Base-by-base conservation (phyloP, 2,888 invertebrate species). In the Priocnemis perturbator region DNA sequence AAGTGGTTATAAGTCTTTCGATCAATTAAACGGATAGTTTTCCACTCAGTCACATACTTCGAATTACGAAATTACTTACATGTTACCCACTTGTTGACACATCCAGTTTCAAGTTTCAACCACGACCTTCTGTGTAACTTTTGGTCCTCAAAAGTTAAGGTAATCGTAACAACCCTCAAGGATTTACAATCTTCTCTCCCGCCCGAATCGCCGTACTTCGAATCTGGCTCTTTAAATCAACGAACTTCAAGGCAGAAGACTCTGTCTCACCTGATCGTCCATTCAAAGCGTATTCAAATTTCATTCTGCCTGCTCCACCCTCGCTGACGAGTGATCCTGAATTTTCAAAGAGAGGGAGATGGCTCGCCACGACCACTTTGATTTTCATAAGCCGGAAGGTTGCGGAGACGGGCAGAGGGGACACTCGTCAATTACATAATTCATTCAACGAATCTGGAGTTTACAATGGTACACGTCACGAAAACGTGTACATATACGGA, bases 211-310 rank as follows among this genome's bases (percentile, higher is more conserved):
- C 11, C 11, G 37, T 37, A 37, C 37, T 11, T 37, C 37, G 7
- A 37, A 9, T 11, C 37, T 11, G 48, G 53, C 17, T 60, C 65
- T 59, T 65, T 70, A 61, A 57, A 71, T 70, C 66, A 66, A 59
- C 60, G 26, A 64, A 65, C 74, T 74, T 69, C 64, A 47, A 53
- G 26, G 17, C 47, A 20, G 20, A 45, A n/a, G 30, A 45, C 37
- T 14, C n/a, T 20, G 65, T 56, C 69, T 67, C 62, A 67, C 64
- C 52, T 76, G 67, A 77, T 82, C 77, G 60, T 62, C 58, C 63
- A 81, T 83, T 82, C 75, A 81, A 82, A 83, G 66, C 55, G 64
- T 74, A 82, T 82, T 82, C 79, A 82, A 83, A 82, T 83, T 52
- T 52, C 59, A 83, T 82, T 79, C 82, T 71, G 68, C 76, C 76